Base-by-base conservation (phyloP, 2,113 vertebrate genomes). In the Uria aalge region DNA sequence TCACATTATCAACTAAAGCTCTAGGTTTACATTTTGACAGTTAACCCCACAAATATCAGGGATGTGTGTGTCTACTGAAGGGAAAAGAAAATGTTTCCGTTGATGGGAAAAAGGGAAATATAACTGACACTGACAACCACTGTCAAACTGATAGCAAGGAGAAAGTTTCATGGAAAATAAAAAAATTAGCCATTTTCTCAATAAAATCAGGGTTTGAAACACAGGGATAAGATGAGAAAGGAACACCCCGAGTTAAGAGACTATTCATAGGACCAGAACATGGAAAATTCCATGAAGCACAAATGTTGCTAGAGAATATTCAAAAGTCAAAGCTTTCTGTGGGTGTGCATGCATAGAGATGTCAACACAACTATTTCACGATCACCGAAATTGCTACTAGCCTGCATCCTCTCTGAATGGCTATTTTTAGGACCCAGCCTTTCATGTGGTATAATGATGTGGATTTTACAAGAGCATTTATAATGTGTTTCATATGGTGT, bases 361-460 rank as follows among this genome's bases (percentile, higher is more conserved):
- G 96, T 95, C 96, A 97, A 98, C 94, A 97, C 88, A 97, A 95
- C 90, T 84, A 96, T 97, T 98, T 98, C 94, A 97, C 50, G 98
- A 98, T 98, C 98, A 97, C 97, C 40, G 12, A 98, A 98, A 98
- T 97, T 95, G 80, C 96, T 96, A 97, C 87, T 98, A 97, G 95
- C 88, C 97, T 96, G 97, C 94, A 96, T 98, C 97, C 97, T 98
- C 97, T 97, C 96, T 66, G 82, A 97, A 96, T n/a, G 83, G 96
- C 92, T 98, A 98, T 98, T 98, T 98, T 98, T 98, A 98, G 98
- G 98, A 88, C 59, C 80, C 32, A 26, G 95, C 79, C 98, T 98
- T 98, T 98, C 98, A 98, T 98, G 98, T 98, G 98, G 98, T 97
- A 48, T 48, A 98, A 97, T 94, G 97, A 98, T 98, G 98, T 97